A percentile compares a stretch with the other conserved stretches of the same genome.
These are phyloP conservation scores for Uria lomvia DNA, from an alignment of 2,113 vertebrate genomes.

Conservation along the genomic window DNA sequence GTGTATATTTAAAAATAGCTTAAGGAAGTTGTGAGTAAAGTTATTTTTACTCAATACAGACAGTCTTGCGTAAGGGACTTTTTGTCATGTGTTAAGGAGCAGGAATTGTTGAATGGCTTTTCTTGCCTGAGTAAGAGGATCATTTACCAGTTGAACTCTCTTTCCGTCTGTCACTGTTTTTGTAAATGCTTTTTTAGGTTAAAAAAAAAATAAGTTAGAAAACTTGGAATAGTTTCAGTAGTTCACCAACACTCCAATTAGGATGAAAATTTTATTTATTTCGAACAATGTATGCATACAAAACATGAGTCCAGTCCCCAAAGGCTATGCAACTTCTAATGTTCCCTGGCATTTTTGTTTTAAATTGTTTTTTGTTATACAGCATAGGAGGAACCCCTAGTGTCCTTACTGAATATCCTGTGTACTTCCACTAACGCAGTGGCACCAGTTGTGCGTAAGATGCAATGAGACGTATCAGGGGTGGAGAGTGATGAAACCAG, in stretches of 20 bases:
- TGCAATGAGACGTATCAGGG: not conserved
- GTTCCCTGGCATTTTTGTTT: not conserved
- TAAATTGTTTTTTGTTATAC: not conserved
- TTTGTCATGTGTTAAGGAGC: not conserved
- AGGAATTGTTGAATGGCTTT: constrained; percentile 20
- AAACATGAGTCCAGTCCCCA: not conserved
- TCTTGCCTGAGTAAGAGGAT: not conserved
- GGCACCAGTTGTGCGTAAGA: not conserved
- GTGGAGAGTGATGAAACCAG: not conserved
- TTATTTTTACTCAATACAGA: constrained; percentile 40
- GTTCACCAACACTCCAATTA: not conserved
- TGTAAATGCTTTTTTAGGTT: not conserved
- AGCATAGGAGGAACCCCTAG: rapidly evolving
- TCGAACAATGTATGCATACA: rapidly evolving
- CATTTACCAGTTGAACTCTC: not conserved
- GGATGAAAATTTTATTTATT: not conserved
- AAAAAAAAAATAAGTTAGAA: not conserved
- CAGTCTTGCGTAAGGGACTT: constrained; percentile 7
- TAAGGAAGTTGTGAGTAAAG: constrained; percentile 40
- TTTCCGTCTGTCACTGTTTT: not conserved
- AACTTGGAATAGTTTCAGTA: not conserved
- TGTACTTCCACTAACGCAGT: not conserved
- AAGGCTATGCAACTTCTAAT: not conserved
- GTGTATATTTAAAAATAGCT: constrained; percentile 38
- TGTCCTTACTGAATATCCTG: not conserved